Base-by-base conservation (phyloP, 2,113 vertebrate species). In the Corythornis cristatus region DNA sequence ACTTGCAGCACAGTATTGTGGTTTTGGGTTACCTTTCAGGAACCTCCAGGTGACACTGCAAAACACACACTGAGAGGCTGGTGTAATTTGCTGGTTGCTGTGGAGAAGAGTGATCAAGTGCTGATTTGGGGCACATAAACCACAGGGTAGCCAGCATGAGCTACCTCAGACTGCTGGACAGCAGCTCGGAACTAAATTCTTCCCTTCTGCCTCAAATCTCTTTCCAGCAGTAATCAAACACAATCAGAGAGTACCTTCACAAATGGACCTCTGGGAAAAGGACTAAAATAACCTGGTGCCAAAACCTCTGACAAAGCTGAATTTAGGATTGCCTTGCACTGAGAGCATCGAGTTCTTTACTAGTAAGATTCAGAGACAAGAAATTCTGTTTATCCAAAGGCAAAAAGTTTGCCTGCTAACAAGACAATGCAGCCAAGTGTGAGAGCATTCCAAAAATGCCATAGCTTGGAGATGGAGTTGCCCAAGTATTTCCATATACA, bases 381-480 rank as follows among this genome's bases (percentile, higher is more conserved):
- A 74, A 61, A 61, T 28, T 26, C 15, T 51, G 11, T 25, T 73
- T 77, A 40, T 15, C 9, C 11, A 51, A 51, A 70, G 26, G 35
- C 33, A 33, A 71, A 37, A n/a, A 35, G 20, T 54, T 62, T 53
- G 17, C 26, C 31, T n/a, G 12, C 18, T n/a, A 80, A 56, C 16
- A 26, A 42, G 40, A 33, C 11, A 10, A 3, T 2, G 22, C 21
- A 80, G 18, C 2, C 0, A 5, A 51, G 25, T 3, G 11, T 28
- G 21, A 77, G 13, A 83, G 11, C 51, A 77, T 20, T 60, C 54
- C 45, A 19, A 16, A 4, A 64, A 48, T 70, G 45, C 45, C 86
- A 43, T 0, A 51, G 29, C 12, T 80, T 25, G 50, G 72, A 57
- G 64, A 56, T 29, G 35, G n/a, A 86, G 15, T 12, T 77, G 29